Base-by-base conservation (phyloP, 2,797 vertebrate species). In the Jordanella pulchra region DNA sequence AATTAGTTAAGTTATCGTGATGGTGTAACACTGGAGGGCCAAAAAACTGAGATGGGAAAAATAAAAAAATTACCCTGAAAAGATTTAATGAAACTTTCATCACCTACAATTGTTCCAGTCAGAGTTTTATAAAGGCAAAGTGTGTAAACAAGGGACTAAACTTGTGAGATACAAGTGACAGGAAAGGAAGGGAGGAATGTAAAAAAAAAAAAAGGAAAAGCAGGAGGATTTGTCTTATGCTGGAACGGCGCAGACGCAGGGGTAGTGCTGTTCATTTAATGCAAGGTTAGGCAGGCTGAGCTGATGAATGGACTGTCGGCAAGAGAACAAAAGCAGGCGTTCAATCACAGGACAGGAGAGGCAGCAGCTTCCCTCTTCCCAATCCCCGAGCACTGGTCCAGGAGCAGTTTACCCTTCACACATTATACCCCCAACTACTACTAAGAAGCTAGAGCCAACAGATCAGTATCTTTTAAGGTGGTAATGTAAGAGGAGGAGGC, bases 261-360 rank as follows among this genome's bases (percentile, higher is more conserved):
- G 92, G 93, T 91, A 94, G 93, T 93, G 94, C 92, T 95, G 93
- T 96, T 96, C 95, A 96, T 96, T 97, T 96, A 95, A 94, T 96
- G 95, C 95, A 96, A 96, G 94, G 94, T 96, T 96, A 96, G 95
- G 94, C 92, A 95, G 94, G 79, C 91, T 93, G 92, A 90, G 95
- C 95, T 95, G 95, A 97, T 94, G 94, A 94, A 97, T 96, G 95
- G 93, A 96, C 90, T 95, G 94, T 94, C 95, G 95, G 88, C 72
- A 60, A 77, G 83, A 91, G 95, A 94, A 95, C 95, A 96, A 96
- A 95, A 94, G 93, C 95, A 89, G 77, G 84, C 89, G 93, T 90
- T 96, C 93, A 89, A 95, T 96, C 95, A 95, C 55, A 80, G 88
- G 87, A 87, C 77, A 58, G 87, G 90, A 86, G 83, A 76, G 73